A percentile compares a stretch with the other conserved stretches of the same genome.
Conservation (phyloP, 2,797 vertebrate species). For the Hipposideros larvatus region DNA sequence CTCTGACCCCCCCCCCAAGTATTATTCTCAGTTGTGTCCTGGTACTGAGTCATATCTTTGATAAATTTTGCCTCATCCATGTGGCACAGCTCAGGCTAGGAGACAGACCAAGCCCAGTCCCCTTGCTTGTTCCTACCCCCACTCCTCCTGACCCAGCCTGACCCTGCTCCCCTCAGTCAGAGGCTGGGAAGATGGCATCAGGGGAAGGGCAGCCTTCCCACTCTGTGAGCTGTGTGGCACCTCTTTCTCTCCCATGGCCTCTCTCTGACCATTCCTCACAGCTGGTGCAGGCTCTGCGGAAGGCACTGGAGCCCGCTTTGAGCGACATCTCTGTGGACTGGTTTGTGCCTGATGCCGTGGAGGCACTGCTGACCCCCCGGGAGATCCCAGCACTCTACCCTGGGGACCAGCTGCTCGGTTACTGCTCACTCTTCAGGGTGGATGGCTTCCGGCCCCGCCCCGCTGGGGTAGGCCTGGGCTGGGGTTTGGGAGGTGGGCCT, state of each 20-base stretch:
- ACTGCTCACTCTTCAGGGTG: constrained; percentile 95
- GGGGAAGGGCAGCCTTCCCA: fast-evolving
- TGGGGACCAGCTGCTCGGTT: constrained; percentile 94
- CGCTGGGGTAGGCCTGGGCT: constrained; percentile 79
- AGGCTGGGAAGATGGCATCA: not conserved
- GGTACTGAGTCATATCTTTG: not conserved
- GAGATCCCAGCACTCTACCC: constrained; percentile 97
- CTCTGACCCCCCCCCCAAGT: not conserved
- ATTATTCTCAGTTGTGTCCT: not conserved
- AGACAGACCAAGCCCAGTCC: not conserved
- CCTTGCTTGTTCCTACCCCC: not conserved
- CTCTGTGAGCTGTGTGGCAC: fast-evolving
- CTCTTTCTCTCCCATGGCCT: not conserved
- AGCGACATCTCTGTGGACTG: constrained; percentile 98
- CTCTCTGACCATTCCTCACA: constrained; percentile 75
- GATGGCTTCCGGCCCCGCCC: constrained; percentile 89
- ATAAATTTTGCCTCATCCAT: not conserved
- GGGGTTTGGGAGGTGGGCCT: constrained; percentile 52
- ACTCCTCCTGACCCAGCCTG: not conserved
- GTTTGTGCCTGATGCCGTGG: constrained; percentile 97
- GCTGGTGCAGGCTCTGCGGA: constrained; percentile 97
- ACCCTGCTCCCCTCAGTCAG: not conserved
- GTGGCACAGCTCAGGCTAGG: not conserved
- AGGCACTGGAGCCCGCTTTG: constrained; percentile 96
- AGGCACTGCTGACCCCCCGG: constrained; percentile 97